These are phyloP conservation scores for Sturnus vulgaris DNA, from an alignment of 2,113 vertebrate species.

Conservation along the genomic window DNA sequence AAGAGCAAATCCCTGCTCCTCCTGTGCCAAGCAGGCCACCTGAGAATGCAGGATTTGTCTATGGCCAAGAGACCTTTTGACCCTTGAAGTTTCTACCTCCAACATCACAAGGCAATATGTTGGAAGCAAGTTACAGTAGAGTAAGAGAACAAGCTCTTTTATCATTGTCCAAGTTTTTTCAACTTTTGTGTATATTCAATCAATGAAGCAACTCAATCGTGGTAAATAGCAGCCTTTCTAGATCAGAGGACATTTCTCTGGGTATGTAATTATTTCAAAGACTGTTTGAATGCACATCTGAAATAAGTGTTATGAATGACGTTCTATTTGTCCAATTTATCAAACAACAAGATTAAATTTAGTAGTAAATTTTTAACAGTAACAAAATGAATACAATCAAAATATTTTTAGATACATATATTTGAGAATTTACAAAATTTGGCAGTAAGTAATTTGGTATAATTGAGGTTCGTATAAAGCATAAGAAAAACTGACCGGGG, in stretches of 20 bases:
- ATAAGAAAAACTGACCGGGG: no score
- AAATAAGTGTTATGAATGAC: neutral
- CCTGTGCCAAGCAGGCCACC: neutral
- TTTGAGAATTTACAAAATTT: no score
- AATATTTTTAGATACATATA: no score
- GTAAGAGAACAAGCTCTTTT: neutral
- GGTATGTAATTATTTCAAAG: neutral
- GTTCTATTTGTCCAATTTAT: no score
- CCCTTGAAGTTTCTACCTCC: neutral
- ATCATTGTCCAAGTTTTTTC: neutral
- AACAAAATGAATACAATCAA: no score
- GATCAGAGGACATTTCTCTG: neutral
- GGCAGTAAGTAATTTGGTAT: no score
- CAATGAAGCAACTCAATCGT: neutral
- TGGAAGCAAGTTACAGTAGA: neutral
- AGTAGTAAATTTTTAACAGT: no score
- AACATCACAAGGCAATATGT: neutral
- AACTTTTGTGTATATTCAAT: neutral
- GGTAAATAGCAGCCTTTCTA: neutral
- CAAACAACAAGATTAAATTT: no score
- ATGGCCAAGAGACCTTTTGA: neutral
- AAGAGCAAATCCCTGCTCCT: neutral
- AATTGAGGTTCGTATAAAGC: no score
- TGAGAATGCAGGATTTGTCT: no score
- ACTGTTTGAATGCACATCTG: neutral